Conservation (phyloP, 1,140 invertebrate genomes). For the Polypedilum vanderplanki region DNA sequence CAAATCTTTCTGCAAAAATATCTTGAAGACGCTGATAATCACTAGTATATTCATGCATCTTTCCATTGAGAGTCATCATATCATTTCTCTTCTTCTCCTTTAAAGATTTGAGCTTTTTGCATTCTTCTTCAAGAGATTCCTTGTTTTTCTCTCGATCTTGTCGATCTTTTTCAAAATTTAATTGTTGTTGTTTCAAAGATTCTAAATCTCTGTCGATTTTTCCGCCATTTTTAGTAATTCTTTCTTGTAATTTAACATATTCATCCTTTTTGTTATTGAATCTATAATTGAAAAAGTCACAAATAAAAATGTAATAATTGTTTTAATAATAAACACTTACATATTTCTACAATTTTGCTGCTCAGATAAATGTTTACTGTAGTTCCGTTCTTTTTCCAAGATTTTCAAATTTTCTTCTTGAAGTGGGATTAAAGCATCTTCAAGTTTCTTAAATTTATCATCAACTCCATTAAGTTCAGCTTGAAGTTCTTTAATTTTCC, state of each 20-base stretch:
- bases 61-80: too few species aligned
- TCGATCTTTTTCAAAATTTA: background rate
- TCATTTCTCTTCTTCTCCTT: too few species aligned
- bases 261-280: background rate
- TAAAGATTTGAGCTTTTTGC: too few species aligned
- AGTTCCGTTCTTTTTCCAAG: too few species aligned
- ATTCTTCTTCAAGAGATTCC: background rate
- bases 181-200: background rate
- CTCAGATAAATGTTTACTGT: too few species aligned
- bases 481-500: constrained; percentile 36
- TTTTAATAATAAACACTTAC: too few species aligned
- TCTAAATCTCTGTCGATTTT: background rate
- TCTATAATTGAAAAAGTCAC: too few species aligned
- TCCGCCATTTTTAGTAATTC: background rate
- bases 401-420: too few species aligned
- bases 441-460: constrained; percentile 15
- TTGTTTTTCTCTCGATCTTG: background rate
- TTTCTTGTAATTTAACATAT: background rate
- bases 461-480: constrained; percentile 38
- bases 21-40: constrained; percentile 42
- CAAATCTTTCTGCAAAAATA: constrained; percentile 35
- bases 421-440: background rate
- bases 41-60: constrained; percentile 31
- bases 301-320: too few species aligned
- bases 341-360: too few species aligned